Evolutionary conservation across 2,888 invertebrate genomes (phyloP).

Genomic region (Caenorhabditis panamensis): DNA sequence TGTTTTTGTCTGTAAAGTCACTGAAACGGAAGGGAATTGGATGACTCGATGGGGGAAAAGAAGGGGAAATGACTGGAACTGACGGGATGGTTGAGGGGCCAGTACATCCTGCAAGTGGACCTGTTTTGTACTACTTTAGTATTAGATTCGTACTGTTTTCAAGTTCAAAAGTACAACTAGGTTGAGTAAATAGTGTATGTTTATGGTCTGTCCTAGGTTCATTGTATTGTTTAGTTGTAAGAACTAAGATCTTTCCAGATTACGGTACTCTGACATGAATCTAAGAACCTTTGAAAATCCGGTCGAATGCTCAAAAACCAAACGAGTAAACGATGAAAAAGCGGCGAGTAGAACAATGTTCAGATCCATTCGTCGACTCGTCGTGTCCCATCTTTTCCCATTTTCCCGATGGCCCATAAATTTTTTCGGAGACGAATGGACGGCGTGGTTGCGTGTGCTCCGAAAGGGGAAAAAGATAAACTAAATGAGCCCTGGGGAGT

Average conservation of each 20-base stretch:
- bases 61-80: neutral
- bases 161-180: too few relatives aligned
- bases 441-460: neutral
- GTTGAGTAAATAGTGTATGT: too few relatives aligned
- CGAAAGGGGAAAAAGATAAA: slow-evolving; percentile 38
- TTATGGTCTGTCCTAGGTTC: too few relatives aligned
- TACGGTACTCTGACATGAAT: too few relatives aligned
- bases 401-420: slow-evolving; percentile 32
- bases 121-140: too few relatives aligned
- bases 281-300: too few relatives aligned
- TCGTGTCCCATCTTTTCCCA: neutral
- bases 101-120: too few relatives aligned
- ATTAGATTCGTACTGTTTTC: neutral
- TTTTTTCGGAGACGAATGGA: slow-evolving; percentile 13
- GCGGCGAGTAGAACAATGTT: neutral
- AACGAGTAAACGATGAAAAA: neutral
- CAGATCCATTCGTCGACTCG: neutral
- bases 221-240: too few relatives aligned
- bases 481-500: slow-evolving; percentile 47
- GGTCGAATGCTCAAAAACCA: too few relatives aligned
- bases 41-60: too few relatives aligned
- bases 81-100: too few relatives aligned
- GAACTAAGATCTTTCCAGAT: too few relatives aligned
- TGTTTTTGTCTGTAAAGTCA: slow-evolving; percentile 21
- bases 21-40: slow-evolving; percentile 8